phyloP scores from a whole-genome alignment of 1,140 invertebrate genomes.

The Calephelis nemesis region DNA sequence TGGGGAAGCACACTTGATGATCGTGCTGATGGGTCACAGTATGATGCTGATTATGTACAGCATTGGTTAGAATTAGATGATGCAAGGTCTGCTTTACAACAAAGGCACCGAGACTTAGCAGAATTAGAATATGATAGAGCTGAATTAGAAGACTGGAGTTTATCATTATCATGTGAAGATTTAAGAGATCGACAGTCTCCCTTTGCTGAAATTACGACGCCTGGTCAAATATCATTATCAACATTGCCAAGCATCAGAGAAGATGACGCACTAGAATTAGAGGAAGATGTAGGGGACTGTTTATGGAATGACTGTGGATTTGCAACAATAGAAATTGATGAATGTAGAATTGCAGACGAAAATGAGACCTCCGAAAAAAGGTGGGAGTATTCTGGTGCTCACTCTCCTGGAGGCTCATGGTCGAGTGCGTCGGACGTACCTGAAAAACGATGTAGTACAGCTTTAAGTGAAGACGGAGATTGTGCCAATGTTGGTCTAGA shows the following conservation, averaged over 20 bases:
- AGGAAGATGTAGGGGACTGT: conserved; percentile 86
- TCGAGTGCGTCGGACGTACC: conserved; percentile 80
- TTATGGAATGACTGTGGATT: conserved; percentile 83
- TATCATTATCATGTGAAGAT: conserved; percentile 85
- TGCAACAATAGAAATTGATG: conserved; percentile 69
- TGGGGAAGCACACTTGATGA: conserved; percentile 80
- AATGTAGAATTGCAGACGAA: conserved; percentile 67
- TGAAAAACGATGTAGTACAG: conserved; percentile 84
- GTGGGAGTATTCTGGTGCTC: conserved; percentile 76
- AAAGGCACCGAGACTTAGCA: conserved; percentile 83
- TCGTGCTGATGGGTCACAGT: conserved; percentile 81
- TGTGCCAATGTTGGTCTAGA: conserved; percentile 85
- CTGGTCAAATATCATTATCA: conserved; percentile 81
- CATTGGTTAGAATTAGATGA: conserved; percentile 87
- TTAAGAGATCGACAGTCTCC: conserved; percentile 78
- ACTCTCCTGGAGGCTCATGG: conserved; percentile 83
- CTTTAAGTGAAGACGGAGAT: conserved; percentile 84
- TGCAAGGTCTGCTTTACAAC: conserved; percentile 82
- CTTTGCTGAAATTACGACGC: conserved; percentile 74
- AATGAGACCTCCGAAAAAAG: conserved; percentile 66
- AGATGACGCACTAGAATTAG: conserved; percentile 84
- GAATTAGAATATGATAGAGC: conserved; percentile 87
- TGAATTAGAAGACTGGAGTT: conserved; percentile 89
- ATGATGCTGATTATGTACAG: conserved; percentile 87
- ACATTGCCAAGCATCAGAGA: conserved; percentile 86